Evolutionary conservation across 2,113 vertebrate genomes (phyloP).

Genomic region (Gasterosteus nipponicus): DNA sequence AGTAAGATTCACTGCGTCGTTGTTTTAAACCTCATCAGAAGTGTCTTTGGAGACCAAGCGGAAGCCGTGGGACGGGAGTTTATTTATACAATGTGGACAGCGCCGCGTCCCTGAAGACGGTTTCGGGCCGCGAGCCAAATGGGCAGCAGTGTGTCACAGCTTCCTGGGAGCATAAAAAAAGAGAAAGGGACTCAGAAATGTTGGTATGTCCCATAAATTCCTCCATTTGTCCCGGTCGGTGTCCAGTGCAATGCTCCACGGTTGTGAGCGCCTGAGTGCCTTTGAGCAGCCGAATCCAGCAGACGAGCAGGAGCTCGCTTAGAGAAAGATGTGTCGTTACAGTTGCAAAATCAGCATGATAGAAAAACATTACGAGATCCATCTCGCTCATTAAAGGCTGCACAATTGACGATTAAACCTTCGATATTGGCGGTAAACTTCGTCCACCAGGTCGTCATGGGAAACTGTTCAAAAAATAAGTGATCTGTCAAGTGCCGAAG

Average conservation of each 20-base stretch:
- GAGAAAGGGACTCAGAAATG: slow-evolving; percentile 1
- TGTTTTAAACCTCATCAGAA: slow-evolving; percentile 39
- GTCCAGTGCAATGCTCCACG: too few species aligned
- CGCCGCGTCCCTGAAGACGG: slow-evolving; percentile 15
- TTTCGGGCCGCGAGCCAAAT: slow-evolving; percentile 26
- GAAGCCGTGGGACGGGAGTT: slow-evolving; percentile 30
- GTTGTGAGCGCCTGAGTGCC: too few species aligned
- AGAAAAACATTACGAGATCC: neutral
- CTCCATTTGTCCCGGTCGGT: neutral
- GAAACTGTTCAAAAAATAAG: too few species aligned
- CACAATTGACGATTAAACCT: too few species aligned
- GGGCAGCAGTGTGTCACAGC: slow-evolving; percentile 24
- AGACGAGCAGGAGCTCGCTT: too few species aligned
- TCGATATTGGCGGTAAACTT: too few species aligned
- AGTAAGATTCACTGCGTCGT: slow-evolving; percentile 17
- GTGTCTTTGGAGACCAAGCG: slow-evolving; percentile 33
- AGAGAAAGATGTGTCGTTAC: too few species aligned
- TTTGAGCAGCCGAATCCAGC: neutral
- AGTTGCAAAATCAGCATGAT: neutral
- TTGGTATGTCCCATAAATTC: slow-evolving; percentile 6
- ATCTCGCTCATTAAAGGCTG: neutral
- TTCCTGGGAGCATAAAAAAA: neutral
- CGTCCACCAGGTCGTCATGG: too few species aligned
- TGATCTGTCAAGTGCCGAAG: neutral
- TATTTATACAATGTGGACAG: slow-evolving; percentile 56